phyloP scores from a whole-genome alignment of 1,140 invertebrate species.

The Ostrea edulis region DNA sequence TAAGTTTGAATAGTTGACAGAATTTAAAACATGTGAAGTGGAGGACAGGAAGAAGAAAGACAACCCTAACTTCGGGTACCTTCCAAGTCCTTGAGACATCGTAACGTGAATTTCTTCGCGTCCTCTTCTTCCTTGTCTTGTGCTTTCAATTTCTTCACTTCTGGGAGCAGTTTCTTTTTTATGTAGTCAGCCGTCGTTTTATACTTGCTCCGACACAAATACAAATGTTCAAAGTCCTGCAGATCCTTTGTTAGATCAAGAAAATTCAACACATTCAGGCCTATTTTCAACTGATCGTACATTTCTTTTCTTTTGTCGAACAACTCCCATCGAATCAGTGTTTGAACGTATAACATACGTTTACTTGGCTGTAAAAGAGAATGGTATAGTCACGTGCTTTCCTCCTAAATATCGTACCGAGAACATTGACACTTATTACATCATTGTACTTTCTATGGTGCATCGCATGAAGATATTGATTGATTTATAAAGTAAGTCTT shows the following conservation, averaged over 20 bases:
- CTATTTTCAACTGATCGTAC: conserved; percentile 55
- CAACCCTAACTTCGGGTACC: conserved; percentile 35
- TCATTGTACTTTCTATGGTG: too few relatives aligned
- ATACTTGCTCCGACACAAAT: conserved; percentile 47
- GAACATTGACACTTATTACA: too few relatives aligned
- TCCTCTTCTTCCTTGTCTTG: conserved; percentile 52
- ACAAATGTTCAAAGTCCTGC: conserved; percentile 49
- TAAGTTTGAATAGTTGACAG: too few relatives aligned
- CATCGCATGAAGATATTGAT: too few relatives aligned
- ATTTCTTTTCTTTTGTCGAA: conserved; percentile 53
- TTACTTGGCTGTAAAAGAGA: background rate
- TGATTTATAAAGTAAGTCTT: too few relatives aligned
- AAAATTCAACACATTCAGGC: conserved; percentile 55
- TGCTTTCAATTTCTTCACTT: conserved; percentile 52
- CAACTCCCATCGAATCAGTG: conserved; percentile 59
- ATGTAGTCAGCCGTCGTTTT: conserved; percentile 58
- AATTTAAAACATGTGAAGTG: too few relatives aligned
- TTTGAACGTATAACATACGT: conserved; percentile 53
- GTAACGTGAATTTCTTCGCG: conserved; percentile 55
- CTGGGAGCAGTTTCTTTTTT: conserved; percentile 44
- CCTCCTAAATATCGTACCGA: too few relatives aligned
- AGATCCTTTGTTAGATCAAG: conserved; percentile 49
- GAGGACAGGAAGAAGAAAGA: background rate
- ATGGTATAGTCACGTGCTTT: background rate
- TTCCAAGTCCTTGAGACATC: conserved; percentile 58